These are phyloP conservation scores for Cryptomyrus ogoouensis DNA, from an alignment of 2,113 vertebrate species.

Conservation along the genomic window DNA sequence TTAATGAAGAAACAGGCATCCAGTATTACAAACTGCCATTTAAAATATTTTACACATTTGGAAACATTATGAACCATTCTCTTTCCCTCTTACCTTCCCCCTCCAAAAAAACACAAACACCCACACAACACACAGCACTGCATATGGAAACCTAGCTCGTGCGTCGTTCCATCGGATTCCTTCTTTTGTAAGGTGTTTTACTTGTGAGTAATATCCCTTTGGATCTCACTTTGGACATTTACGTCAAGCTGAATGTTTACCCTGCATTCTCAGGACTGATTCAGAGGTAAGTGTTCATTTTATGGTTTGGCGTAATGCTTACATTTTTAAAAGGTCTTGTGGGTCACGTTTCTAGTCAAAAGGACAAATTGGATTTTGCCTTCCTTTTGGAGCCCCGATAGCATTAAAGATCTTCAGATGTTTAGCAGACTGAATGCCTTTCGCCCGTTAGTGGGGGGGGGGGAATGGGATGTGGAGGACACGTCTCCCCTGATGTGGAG, in stretches of 20 bases:
- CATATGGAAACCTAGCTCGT: background rate
- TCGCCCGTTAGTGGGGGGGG: background rate
- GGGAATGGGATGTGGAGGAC: no score
- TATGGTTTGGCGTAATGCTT: background rate
- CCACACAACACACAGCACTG: background rate
- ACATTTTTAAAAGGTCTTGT: background rate
- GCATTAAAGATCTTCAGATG: background rate
- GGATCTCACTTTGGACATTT: background rate
- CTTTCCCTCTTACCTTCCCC: background rate
- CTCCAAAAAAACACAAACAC: background rate
- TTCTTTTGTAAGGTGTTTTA: background rate
- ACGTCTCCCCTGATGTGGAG: no score
- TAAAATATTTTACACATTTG: background rate
- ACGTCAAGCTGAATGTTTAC: background rate
- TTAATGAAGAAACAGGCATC: background rate
- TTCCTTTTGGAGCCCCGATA: background rate
- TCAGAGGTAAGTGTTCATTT: background rate
- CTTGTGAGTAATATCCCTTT: background rate
- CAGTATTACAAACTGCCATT: background rate
- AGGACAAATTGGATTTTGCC: background rate
- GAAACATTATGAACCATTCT: background rate
- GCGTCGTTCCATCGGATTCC: background rate
- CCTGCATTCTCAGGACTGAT: background rate
- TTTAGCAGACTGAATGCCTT: background rate
- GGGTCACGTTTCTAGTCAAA: background rate